phyloP scores from a whole-genome alignment of 2,113 vertebrate species.

The Pagrus major region DNA sequence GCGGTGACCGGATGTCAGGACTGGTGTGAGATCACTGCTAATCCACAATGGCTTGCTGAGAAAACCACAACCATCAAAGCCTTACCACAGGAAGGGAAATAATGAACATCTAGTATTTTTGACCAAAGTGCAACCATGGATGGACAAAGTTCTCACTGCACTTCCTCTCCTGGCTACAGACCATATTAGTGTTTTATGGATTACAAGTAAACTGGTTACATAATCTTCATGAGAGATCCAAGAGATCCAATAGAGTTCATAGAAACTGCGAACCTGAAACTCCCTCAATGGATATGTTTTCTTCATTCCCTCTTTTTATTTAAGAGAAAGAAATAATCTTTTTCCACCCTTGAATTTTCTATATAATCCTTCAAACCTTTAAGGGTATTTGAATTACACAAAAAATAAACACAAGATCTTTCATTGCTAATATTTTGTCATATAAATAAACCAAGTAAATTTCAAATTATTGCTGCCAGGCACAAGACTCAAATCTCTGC shows the following conservation, averaged over 20 bases:
- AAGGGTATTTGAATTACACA: slow-evolving; percentile 33
- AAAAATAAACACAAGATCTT: slow-evolving; percentile 27
- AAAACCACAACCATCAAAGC: slow-evolving; percentile 36
- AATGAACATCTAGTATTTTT: slow-evolving; percentile 29
- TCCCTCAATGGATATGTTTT: neutral
- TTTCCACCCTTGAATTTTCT: neutral
- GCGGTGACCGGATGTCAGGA: neutral
- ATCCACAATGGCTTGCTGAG: slow-evolving; percentile 5
- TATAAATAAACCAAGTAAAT: slow-evolving; percentile 49
- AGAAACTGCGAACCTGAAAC: neutral
- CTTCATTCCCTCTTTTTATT: neutral
- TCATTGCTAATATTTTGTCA: slow-evolving; percentile 18
- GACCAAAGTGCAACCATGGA: slow-evolving; percentile 6
- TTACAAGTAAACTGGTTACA: slow-evolving; percentile 14
- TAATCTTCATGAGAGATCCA: no score
- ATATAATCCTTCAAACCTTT: slow-evolving; percentile 45
- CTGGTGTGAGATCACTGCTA: slow-evolving; percentile 13
- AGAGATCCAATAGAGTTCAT: no score
- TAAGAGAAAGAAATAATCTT: slow-evolving; percentile 15
- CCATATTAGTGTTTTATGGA: neutral
- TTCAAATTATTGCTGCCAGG: slow-evolving; percentile 42
- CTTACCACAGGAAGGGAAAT: slow-evolving; percentile 50
- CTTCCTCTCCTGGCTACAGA: slow-evolving; percentile 4
- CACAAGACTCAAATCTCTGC: slow-evolving; percentile 38
- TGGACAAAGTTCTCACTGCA: slow-evolving; percentile 16